Conservation (phyloP, 2,888 invertebrate genomes). For the Philereme transversata region DNA sequence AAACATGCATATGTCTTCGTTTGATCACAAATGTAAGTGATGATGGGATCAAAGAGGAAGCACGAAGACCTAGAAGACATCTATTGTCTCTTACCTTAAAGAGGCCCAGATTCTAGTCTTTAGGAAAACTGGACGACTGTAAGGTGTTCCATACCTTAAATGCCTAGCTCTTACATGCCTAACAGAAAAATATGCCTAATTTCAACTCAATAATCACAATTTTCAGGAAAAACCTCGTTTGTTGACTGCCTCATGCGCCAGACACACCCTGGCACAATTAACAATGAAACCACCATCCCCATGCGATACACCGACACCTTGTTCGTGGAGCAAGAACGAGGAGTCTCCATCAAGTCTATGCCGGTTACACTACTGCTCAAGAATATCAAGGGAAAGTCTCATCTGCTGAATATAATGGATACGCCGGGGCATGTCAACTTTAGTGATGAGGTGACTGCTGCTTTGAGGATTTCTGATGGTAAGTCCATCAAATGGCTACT, state of each 20-base stretch:
- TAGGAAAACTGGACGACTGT: no score
- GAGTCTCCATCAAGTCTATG: constrained; percentile 98
- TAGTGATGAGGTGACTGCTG: constrained; percentile 99
- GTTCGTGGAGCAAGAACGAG: constrained; percentile 98
- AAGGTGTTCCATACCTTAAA: no score
- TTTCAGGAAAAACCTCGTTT: constrained; percentile 94
- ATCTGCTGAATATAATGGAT: constrained; percentile 97
- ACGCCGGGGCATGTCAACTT: constrained; percentile 99
- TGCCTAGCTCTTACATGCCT: neutral
- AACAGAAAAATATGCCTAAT: neutral
- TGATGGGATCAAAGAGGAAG: no score
- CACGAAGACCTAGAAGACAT: no score
- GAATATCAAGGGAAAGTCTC: constrained; percentile 98
- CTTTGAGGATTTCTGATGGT: constrained; percentile 93
- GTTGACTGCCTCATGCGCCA: constrained; percentile 98
- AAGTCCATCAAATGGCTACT: constrained; percentile 29
- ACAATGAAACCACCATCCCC: constrained; percentile 90
- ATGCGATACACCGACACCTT: constrained; percentile 97
- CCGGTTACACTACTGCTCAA: constrained; percentile 97
- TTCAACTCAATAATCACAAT: neutral
- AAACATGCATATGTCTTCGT: no score
- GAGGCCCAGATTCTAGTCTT: no score
- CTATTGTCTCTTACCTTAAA: no score
- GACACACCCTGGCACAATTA: constrained; percentile 95
- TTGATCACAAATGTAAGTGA: no score